phyloP scores from a whole-genome alignment of 2,888 invertebrate genomes.

The Phorcus lineatus region DNA sequence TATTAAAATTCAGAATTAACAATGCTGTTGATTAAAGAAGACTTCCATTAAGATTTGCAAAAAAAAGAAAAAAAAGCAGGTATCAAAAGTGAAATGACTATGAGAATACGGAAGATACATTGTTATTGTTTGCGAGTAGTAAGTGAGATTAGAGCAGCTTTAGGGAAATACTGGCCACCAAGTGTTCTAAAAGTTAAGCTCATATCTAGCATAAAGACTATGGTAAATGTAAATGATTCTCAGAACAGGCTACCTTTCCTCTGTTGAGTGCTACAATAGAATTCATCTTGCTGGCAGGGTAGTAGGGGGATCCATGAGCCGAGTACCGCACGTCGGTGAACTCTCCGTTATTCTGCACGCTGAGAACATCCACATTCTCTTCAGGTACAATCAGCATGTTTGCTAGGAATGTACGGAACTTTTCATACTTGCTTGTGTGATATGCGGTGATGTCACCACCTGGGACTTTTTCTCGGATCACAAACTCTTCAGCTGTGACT shows the following conservation, averaged over 20 bases:
- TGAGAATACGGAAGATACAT: no score
- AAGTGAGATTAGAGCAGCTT: no score
- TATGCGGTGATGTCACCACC: slow-evolving; percentile 38
- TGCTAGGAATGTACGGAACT: slow-evolving; percentile 91
- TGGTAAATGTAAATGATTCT: no score
- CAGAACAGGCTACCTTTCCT: slow-evolving; percentile 51
- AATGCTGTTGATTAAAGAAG: no score
- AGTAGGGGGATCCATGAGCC: slow-evolving; percentile 96
- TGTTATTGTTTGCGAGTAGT: no score
- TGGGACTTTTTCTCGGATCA: slow-evolving; percentile 74
- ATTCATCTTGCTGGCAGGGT: slow-evolving; percentile 94
- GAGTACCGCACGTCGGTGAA: slow-evolving; percentile 92
- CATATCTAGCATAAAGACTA: no score
- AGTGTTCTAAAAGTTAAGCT: no score
- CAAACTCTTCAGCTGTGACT: slow-evolving; percentile 96
- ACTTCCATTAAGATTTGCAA: no score
- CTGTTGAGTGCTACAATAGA: slow-evolving; percentile 83
- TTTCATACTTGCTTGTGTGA: slow-evolving; percentile 87
- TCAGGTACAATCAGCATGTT: slow-evolving; percentile 87
- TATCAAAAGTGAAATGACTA: neutral
- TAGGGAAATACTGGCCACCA: no score
- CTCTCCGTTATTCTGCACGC: slow-evolving; percentile 90
- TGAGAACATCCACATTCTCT: slow-evolving; percentile 96
- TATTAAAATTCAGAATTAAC: no score
- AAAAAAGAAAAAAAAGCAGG: neutral